Conservation (phyloP, 2,113 vertebrate genomes). For the Neoarius graeffei region DNA sequence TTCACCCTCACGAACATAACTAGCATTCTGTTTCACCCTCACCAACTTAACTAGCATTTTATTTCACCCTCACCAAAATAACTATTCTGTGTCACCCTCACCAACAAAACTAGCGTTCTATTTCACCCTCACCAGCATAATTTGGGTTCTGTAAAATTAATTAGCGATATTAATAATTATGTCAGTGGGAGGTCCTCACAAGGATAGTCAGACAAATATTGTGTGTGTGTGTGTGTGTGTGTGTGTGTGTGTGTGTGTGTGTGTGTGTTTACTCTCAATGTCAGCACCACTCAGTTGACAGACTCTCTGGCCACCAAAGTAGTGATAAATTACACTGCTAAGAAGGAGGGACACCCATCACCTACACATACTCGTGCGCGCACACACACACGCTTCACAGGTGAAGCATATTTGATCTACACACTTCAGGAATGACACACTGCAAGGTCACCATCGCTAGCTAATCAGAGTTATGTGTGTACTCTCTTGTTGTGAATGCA, state of each 20-base stretch:
- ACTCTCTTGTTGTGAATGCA: not conserved
- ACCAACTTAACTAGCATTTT: too few species aligned
- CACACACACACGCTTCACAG: conserved; percentile 21
- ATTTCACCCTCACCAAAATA: too few species aligned
- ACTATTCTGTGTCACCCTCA: too few species aligned
- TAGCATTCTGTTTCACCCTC: too few species aligned
- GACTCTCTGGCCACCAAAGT: conserved; percentile 63
- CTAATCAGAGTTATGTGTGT: conserved; percentile 33
- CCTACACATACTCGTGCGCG: not conserved
- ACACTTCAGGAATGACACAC: conserved; percentile 32
- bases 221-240: not conserved
- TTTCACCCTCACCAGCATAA: not conserved
- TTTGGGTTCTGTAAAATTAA: not conserved
- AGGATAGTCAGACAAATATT: not conserved
- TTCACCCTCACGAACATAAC: too few species aligned
- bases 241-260: not conserved
- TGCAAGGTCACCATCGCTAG: conserved; percentile 44
- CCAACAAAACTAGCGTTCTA: not conserved
- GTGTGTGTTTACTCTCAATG: not conserved
- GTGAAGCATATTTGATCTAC: conserved; percentile 39
- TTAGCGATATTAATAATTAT: not conserved
- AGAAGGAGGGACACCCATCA: conserved; percentile 72
- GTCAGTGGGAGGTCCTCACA: not conserved
- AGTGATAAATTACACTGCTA: conserved; percentile 75
- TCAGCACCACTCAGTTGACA: conserved; percentile 53